phyloP scores from a whole-genome alignment of 2,888 invertebrate species.

The Apocheima hispidaria region DNA sequence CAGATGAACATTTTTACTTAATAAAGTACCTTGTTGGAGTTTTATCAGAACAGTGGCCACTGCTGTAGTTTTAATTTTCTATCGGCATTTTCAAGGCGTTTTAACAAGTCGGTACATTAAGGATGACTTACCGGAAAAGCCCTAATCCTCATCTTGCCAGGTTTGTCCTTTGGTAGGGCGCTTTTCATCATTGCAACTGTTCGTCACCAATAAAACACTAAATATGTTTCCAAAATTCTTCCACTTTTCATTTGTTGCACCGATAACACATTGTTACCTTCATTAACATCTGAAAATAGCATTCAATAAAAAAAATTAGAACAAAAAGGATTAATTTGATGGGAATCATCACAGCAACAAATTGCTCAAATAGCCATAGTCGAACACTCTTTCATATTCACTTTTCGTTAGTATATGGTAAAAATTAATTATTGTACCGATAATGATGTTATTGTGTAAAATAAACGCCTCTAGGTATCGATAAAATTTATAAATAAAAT shows the following conservation, averaged over 20 bases:
- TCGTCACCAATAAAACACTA: slow-evolving; percentile 68
- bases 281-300: slow-evolving; percentile 74
- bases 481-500: slow-evolving; percentile 49
- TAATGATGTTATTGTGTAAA: slow-evolving; percentile 41
- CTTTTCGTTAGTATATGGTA: slow-evolving; percentile 4
- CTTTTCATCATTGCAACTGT: slow-evolving; percentile 88
- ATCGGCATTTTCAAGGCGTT: slow-evolving; percentile 2
- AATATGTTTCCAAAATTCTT: slow-evolving; percentile 57
- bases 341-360: slow-evolving; percentile 36
- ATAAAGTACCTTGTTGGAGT: too few relatives aligned
- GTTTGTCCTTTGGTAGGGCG: slow-evolving; percentile 94
- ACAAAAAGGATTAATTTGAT: slow-evolving; percentile 36
- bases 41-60: not conserved
- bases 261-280: slow-evolving; percentile 77
- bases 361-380: slow-evolving; percentile 7
- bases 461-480: slow-evolving; percentile 32
- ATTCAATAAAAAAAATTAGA: slow-evolving; percentile 53
- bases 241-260: slow-evolving; percentile 75
- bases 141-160: slow-evolving; percentile 97
- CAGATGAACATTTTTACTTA: too few relatives aligned
- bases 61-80: not conserved
- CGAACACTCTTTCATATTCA: not conserved
- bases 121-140: slow-evolving; percentile 96
- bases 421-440: slow-evolving; percentile 25
- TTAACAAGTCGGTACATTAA: slow-evolving; percentile 5